phyloP scores from a whole-genome alignment of 2,888 invertebrate genomes.

The Cantharis flavilabris region DNA sequence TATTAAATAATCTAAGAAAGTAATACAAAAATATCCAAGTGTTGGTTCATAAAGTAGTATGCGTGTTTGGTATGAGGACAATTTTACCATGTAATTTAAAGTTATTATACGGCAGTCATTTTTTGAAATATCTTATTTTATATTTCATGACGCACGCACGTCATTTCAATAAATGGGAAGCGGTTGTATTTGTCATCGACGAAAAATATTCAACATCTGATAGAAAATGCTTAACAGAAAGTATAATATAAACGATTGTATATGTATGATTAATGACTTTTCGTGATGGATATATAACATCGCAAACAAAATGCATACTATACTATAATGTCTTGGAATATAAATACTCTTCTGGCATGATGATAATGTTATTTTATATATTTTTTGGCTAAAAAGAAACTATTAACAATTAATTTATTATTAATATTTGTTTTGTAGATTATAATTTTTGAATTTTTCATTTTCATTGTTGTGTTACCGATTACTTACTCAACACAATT shows the following conservation, averaged over 20 bases:
- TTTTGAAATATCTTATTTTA: conserved; percentile 39
- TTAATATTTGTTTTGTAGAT: too few relatives aligned
- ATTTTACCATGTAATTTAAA: conserved; percentile 34
- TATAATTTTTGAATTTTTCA: too few relatives aligned
- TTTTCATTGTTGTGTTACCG: too few relatives aligned
- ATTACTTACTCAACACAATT: too few relatives aligned
- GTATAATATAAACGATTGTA: conserved; percentile 34
- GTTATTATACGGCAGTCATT: conserved; percentile 37
- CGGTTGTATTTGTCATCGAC: conserved; percentile 34
- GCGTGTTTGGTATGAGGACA: conserved; percentile 29
- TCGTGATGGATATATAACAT: conserved; percentile 32
- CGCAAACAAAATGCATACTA: conserved; percentile 13
- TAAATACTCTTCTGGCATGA: conserved; percentile 28
- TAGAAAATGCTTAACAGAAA: conserved; percentile 27
- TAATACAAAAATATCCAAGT: conserved; percentile 21
- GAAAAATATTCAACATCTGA: conserved; percentile 29
- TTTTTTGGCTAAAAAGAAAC: conserved; percentile 10
- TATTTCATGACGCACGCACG: conserved; percentile 39
- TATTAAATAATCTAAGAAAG: conserved; percentile 27
- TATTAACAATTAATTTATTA: not conserved
- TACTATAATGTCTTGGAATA: conserved; percentile 17
- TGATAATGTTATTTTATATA: conserved; percentile 25
- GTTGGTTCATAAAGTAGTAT: conserved; percentile 20
- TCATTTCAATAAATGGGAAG: conserved; percentile 26
- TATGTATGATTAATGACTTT: conserved; percentile 36